Base-by-base conservation (phyloP, 2,113 vertebrate genomes). In the Eudyptes chrysolophus region DNA sequence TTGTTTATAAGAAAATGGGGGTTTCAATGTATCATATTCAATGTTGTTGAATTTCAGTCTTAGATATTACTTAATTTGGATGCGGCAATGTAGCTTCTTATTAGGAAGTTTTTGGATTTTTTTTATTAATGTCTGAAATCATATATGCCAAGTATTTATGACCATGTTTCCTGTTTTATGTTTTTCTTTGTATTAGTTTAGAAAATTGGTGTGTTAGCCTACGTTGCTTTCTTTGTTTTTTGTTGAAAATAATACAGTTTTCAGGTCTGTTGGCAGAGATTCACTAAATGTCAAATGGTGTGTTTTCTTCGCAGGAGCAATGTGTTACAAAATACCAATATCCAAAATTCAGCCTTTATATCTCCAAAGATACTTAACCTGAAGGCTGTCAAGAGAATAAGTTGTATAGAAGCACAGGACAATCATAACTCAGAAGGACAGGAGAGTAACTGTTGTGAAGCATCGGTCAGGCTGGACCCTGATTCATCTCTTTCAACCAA, bases 321-420 rank as follows among this genome's bases (percentile, higher is more conserved):
- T 96, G 97, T 96, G 93, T 98, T 98, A 93, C 99, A 99, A 95
- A 99, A 99, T 97, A 99, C 98, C 90, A 99, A 98, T 89, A 98
- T 99, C 97, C 99, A 99, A 97, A 99, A 98, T 89, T 97, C 99
- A 98, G 97, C 98, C 97, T 99, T 99, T 96, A 97, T 99, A 96
- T 99, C 99, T 98, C 99, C 99, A 99, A 99, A 99, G 99, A 99
- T 99, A 96, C 98, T 99, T 93, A 98, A 97, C 95, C 98, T 97
- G 94, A 99, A 99, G 98, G 98, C 98, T 96, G 98, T 98, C 49
- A 98, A 98, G 89, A 98, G 98, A 87, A 95, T 95, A 70, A 98
- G 90, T 52, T 99, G 99, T 87, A 92, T 98, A 80, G 98, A 98
- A 98, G 97, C 98, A 88, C 97, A 96, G 97, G 97, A 98, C 98